Conservation (phyloP, 2,888 invertebrate species). For the Atherix ibis region DNA sequence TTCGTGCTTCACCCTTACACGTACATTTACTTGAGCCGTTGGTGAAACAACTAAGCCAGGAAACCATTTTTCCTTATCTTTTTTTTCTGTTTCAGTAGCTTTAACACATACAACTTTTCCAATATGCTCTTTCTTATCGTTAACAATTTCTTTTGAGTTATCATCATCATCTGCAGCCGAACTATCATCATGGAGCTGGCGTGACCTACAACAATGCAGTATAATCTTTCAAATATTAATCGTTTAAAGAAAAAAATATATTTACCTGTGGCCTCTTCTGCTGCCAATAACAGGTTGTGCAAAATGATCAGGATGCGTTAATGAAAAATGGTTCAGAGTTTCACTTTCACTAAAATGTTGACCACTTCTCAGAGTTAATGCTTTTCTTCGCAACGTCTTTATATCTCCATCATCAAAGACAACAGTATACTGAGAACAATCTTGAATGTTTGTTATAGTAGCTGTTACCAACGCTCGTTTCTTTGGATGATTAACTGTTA, state of each 20-base stretch:
- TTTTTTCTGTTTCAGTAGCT: slow-evolving; percentile 59
- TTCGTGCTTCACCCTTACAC: slow-evolving; percentile 78
- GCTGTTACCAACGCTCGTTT: slow-evolving; percentile 74
- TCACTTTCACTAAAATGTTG: slow-evolving; percentile 95
- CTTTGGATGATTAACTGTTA: slow-evolving; percentile 80
- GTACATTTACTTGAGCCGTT: slow-evolving; percentile 64
- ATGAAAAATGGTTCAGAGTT: slow-evolving; percentile 87
- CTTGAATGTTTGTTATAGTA: slow-evolving; percentile 83
- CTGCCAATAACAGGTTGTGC: slow-evolving; percentile 89
- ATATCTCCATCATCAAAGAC: slow-evolving; percentile 99
- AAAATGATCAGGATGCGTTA: slow-evolving; percentile 98
- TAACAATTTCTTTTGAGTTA: slow-evolving; percentile 47
- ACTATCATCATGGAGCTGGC: slow-evolving; percentile 35
- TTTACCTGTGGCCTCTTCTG: slow-evolving; percentile 50
- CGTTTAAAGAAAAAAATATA: slow-evolving; percentile 3
- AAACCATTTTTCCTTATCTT: slow-evolving; percentile 64
- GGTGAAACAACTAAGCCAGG: slow-evolving; percentile 90
- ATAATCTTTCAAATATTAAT: neutral
- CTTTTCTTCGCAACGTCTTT: slow-evolving; percentile 80
- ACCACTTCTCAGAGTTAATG: slow-evolving; percentile 89
- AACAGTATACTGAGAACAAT: slow-evolving; percentile 93
- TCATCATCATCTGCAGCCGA: slow-evolving; percentile 40
- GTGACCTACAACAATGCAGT: slow-evolving; percentile 21
- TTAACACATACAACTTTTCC: slow-evolving; percentile 59
- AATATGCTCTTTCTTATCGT: slow-evolving; percentile 41